Evolutionary conservation across 2,113 vertebrate genomes (phyloP).

Genomic region (Ploceus nigricollis): DNA sequence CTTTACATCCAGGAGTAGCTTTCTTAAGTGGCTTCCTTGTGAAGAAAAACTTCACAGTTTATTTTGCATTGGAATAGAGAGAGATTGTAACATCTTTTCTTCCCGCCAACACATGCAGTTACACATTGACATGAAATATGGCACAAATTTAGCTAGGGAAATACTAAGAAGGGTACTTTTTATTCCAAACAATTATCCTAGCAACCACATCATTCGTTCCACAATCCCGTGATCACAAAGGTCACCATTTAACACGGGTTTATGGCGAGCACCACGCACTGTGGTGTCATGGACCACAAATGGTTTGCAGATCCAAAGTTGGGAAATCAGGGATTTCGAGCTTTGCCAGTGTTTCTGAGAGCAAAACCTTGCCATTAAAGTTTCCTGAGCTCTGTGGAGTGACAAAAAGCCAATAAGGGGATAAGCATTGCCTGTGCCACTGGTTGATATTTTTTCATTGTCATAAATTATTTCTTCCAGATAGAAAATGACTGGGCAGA

Average conservation of each 20-base stretch:
- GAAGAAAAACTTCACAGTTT: neutral
- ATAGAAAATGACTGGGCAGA: neutral
- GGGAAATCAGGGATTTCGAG: neutral
- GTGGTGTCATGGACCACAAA: neutral
- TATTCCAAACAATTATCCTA: neutral
- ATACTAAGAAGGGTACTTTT: neutral
- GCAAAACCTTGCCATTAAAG: neutral
- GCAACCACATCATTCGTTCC: neutral
- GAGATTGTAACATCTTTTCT: slow-evolving; percentile 5
- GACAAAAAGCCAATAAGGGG: neutral
- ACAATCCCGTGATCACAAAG: neutral
- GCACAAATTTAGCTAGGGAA: neutral
- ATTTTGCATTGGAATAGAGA: neutral
- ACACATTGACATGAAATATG: slow-evolving; percentile 17
- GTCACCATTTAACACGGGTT: neutral
- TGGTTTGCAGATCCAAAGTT: neutral
- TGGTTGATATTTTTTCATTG: neutral
- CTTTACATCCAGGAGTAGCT: neutral
- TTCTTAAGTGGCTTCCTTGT: neutral
- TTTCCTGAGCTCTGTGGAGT: neutral
- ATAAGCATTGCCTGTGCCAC: neutral
- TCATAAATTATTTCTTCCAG: neutral
- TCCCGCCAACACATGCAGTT: neutral
- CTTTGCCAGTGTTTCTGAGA: neutral
- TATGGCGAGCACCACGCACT: accelerated